These are phyloP conservation scores for Delphinus delphis DNA, from an alignment of 2,113 vertebrate genomes.

Conservation along the genomic window DNA sequence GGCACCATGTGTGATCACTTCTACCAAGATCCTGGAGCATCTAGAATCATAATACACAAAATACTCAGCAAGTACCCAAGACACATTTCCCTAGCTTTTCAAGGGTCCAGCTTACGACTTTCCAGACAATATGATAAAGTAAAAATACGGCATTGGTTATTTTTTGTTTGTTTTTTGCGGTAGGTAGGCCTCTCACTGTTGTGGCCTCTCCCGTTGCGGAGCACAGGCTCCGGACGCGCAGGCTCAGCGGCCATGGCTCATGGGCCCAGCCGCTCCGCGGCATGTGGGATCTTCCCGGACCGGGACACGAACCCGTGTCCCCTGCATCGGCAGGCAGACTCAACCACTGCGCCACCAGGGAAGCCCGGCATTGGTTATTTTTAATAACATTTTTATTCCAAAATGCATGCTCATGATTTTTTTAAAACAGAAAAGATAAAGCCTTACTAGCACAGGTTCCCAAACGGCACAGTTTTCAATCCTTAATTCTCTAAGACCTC, in stretches of 20 bases:
- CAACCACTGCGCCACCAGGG: no score
- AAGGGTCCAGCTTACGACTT: background rate
- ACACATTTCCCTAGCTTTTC: background rate
- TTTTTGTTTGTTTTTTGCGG: background rate
- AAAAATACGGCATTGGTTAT: background rate
- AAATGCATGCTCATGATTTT: background rate
- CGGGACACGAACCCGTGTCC: no score
- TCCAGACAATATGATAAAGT: background rate
- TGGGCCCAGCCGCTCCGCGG: no score
- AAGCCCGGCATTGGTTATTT: background rate
- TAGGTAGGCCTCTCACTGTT: no score
- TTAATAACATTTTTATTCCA: background rate
- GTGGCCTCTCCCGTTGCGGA: no score
- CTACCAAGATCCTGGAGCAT: background rate
- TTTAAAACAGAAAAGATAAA: conserved; percentile 1
- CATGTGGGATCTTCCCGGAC: no score
- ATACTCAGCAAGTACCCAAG: background rate
- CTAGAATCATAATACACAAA: background rate
- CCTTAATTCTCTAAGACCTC: background rate
- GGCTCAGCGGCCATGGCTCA: no score
- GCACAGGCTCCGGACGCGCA: no score
- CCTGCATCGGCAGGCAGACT: no score
- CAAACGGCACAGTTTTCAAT: background rate
- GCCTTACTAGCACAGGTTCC: background rate
- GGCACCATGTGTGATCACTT: background rate